phyloP scores from a whole-genome alignment of 1,140 invertebrate species.

The Ceratoteleas bidentatus region DNA sequence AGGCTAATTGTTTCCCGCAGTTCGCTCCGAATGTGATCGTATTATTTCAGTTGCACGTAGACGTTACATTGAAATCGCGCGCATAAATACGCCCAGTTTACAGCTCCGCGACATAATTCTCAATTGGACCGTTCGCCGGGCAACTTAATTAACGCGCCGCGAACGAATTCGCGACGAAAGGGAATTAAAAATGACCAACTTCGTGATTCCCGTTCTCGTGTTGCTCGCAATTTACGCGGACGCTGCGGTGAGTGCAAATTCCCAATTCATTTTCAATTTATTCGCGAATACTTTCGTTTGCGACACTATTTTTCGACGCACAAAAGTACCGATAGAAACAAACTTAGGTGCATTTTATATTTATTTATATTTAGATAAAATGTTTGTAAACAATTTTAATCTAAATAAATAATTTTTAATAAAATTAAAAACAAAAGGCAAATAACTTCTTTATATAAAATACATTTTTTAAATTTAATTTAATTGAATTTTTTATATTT shows the following conservation, averaged over 20 bases:
- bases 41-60: slow-evolving; percentile 30
- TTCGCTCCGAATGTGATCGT: slow-evolving; percentile 23
- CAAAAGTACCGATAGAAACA: too few species aligned
- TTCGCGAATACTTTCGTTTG: too few species aligned
- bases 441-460: too few species aligned
- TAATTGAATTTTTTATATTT: too few species aligned
- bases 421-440: too few species aligned
- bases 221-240: neutral
- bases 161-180: slow-evolving; percentile 4
- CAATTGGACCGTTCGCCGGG: slow-evolving; percentile 3
- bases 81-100: slow-evolving; percentile 36
- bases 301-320: too few species aligned
- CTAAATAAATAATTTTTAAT: too few species aligned
- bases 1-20: slow-evolving; percentile 16
- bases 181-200: slow-evolving; percentile 4
- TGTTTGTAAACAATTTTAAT: too few species aligned
- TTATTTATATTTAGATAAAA: too few species aligned
- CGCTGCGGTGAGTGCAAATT: neutral
- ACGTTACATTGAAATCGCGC: slow-evolving; percentile 14
- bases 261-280: too few species aligned
- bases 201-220: neutral
- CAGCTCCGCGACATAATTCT: slow-evolving; percentile 18
- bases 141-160: slow-evolving; percentile 8
- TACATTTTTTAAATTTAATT: too few species aligned
- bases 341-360: too few species aligned